Conservation (phyloP, 2,113 vertebrate genomes). For the Semicossyphus pulcher region DNA sequence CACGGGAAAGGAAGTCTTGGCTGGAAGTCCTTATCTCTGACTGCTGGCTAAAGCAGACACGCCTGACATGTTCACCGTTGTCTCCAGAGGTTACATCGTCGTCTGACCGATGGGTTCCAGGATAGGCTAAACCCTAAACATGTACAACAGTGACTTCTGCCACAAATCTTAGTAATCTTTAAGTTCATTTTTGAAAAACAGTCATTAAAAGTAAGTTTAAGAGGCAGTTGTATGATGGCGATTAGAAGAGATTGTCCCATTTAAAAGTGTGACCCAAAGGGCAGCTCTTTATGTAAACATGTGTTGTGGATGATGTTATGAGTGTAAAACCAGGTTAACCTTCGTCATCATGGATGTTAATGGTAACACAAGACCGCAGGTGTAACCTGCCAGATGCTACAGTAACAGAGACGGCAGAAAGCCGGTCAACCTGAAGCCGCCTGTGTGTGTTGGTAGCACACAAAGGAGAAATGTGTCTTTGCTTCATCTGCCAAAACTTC, state of each 20-base stretch:
- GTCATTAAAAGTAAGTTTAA: neutral
- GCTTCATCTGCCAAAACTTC: no score
- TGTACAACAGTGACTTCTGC: neutral
- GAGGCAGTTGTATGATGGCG: neutral
- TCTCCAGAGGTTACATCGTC: no score
- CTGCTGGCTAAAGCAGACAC: no score
- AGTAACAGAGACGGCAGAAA: constrained; percentile 55
- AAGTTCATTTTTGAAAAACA: neutral
- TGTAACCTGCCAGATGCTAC: constrained; percentile 62
- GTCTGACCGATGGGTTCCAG: no score
- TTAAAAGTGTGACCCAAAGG: constrained; percentile 51
- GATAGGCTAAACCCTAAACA: no score
- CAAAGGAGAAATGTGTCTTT: neutral
- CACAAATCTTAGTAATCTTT: neutral
- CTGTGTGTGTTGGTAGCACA: neutral
- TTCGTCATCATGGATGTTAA: constrained; percentile 36
- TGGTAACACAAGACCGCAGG: constrained; percentile 53
- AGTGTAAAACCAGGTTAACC: constrained; percentile 56
- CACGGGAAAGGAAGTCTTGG: no score
- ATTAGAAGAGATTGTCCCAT: constrained; percentile 14
- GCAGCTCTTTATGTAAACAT: constrained; percentile 30
- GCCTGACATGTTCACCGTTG: no score
- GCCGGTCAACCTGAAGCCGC: constrained; percentile 7
- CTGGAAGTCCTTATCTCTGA: no score
- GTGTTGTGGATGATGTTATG: constrained; percentile 25